Percentiles rank a stretch among this genome's conserved stretches.
These are phyloP conservation scores for Nanorana parkeri DNA, from an alignment of 2,113 vertebrate species.

Conservation along the genomic window DNA sequence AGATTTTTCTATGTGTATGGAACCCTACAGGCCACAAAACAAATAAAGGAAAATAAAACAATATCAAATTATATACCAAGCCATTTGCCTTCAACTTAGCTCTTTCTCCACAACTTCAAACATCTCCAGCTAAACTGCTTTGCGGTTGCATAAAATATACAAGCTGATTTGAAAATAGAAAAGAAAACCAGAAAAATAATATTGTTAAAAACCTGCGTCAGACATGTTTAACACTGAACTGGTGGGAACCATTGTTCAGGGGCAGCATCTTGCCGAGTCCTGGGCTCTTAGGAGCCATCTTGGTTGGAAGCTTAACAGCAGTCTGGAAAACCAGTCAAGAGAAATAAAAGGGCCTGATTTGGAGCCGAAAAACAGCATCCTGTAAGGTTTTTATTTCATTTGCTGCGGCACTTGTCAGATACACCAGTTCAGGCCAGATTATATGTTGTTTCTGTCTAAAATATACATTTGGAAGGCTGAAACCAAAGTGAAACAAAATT, in stretches of 20 bases:
- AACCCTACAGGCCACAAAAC: neutral
- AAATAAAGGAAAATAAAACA: constrained; percentile 19
- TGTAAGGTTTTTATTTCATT: neutral
- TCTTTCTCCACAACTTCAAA: constrained; percentile 33
- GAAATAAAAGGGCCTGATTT: neutral
- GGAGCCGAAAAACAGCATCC: constrained; percentile 1
- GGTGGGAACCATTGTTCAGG: constrained; percentile 30
- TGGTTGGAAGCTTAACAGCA: neutral
- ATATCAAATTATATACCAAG: constrained; percentile 36
- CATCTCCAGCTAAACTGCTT: neutral
- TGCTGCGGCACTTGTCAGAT: no score
- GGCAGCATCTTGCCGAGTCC: neutral
- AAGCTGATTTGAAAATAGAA: constrained; percentile 25
- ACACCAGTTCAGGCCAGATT: no score
- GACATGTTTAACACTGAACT: constrained; percentile 9
- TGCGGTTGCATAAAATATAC: constrained; percentile 45
- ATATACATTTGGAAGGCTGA: no score
- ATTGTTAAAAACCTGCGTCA: constrained; percentile 29
- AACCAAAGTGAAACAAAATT: no score
- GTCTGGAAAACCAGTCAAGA: neutral
- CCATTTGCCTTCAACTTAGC: constrained; percentile 17
- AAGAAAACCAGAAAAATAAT: constrained; percentile 44
- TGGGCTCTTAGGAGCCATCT: constrained; percentile 2
- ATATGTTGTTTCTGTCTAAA: no score
- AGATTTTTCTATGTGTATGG: neutral